A percentile compares a stretch with the other conserved stretches of the same genome.
Conservation (phyloP, 92 coral and sea anemone genomes). For the Parazoanthus darwini region DNA sequence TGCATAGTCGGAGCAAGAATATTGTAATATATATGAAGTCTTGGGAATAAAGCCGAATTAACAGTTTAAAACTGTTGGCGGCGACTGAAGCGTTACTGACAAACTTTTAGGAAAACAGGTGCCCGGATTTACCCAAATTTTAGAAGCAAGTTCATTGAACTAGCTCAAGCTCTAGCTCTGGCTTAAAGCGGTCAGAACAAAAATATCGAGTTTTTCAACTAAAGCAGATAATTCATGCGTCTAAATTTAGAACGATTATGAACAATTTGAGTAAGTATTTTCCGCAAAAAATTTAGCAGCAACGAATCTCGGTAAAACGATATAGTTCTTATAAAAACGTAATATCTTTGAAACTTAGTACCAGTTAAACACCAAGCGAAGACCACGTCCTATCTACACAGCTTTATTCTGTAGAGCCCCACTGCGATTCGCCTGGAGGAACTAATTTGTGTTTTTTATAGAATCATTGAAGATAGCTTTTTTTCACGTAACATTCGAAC, state of each 20-base stretch:
- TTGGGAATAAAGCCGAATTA: background rate
- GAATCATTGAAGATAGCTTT: background rate
- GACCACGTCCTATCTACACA: background rate
- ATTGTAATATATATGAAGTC: too few relatives aligned
- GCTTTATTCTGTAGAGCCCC: background rate
- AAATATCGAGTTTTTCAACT: background rate
- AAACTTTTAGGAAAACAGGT: too few relatives aligned
- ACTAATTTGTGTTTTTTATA: background rate
- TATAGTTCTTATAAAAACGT: background rate
- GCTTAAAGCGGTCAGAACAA: too few relatives aligned
- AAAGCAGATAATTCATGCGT: background rate
- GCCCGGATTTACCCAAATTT: background rate
- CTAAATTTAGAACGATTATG: background rate
- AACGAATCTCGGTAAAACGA: background rate
- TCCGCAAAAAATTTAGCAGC: background rate
- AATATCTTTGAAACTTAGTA: background rate
- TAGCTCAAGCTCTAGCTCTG: too few relatives aligned
- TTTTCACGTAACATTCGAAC: background rate
- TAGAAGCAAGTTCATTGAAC: too few relatives aligned
- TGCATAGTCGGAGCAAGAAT: too few relatives aligned
- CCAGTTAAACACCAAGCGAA: background rate
- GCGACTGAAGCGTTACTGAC: background rate
- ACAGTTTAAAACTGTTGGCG: background rate
- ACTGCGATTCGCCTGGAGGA: slow-evolving; percentile 7
- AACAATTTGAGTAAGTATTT: too few relatives aligned